These are phyloP conservation scores for Brachyalestes nurse DNA, from an alignment of 2,797 vertebrate species.

Conservation along the genomic window DNA sequence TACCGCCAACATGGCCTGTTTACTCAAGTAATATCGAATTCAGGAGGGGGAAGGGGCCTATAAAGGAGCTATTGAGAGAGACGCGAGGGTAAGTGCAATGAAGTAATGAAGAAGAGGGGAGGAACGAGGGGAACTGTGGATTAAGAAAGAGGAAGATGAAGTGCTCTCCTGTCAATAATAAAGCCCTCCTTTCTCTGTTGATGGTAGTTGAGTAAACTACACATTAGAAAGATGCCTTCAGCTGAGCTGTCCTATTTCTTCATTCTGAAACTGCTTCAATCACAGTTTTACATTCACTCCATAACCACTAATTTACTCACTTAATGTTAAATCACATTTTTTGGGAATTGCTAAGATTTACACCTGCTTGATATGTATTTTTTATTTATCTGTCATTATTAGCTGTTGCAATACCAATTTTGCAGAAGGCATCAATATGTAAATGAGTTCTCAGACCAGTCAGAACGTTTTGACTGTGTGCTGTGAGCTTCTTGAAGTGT, in stretches of 20 bases:
- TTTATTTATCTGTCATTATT: too few species aligned
- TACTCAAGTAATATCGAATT: slow-evolving; percentile 35
- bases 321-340: too few species aligned
- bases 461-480: too few species aligned
- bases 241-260: neutral
- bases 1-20: slow-evolving; percentile 42
- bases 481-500: too few species aligned
- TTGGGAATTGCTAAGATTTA: too few species aligned
- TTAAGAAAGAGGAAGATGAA: slow-evolving; percentile 21
- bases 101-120: slow-evolving; percentile 14
- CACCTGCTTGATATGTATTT: too few species aligned
- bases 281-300: too few species aligned
- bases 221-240: neutral
- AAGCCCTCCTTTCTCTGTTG: slow-evolving; percentile 6
- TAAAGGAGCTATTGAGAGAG: slow-evolving; percentile 27
- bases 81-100: slow-evolving; percentile 36
- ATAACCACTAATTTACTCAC: too few species aligned
- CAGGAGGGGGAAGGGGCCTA: slow-evolving; percentile 32
- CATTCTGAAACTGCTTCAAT: neutral
- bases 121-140: slow-evolving; percentile 7
- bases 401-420: too few species aligned
- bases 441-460: too few species aligned
- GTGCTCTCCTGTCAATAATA: slow-evolving; percentile 15
- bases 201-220: neutral
- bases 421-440: too few species aligned